Evolutionary conservation across 2,797 vertebrate species (phyloP), one percentile per base, ranked within the genome.

Genomic region (Knipowitschia caucasica): DNA sequence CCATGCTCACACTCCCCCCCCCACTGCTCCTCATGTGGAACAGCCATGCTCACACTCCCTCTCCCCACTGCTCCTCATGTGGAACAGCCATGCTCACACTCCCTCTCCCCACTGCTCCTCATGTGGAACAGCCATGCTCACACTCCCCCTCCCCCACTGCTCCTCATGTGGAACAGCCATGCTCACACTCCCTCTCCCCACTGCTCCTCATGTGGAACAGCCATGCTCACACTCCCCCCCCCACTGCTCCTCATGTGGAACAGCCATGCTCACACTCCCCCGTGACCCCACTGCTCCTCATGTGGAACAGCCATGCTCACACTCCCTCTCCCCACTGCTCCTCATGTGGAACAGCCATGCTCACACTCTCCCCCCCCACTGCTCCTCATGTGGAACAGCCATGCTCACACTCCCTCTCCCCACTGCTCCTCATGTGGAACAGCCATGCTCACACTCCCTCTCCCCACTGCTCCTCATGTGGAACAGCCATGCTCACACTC

Each of bases 111-210:
- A 64, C 68, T 73, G 34, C 64, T 56, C 3, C 31, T 72, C 66
- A 72, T n/a, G n/a, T n/a, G n/a, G n/a, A n/a, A n/a, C n/a, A n/a
- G n/a, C n/a, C n/a, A n/a, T n/a, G n/a, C n/a, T n/a, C n/a, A n/a
- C n/a, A n/a, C 76, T 73, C 81, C 73, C 72, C 55, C 70, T 63
- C 71, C 50, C 69, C n/a, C n/a, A n/a, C n/a, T n/a, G n/a, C n/a
- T n/a, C n/a, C n/a, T n/a, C n/a, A n/a, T n/a, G n/a, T n/a, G n/a
- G n/a, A n/a, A n/a, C n/a, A n/a, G n/a, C 54, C 69, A 27, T 40
- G 26, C 50, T 51, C 31, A 33, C 38, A n/a, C 23, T 34, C 24
- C 27, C 7, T 20, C 5, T 18, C 9, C 9, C 18, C 31, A 4
- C n/a, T n/a, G 12, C 31, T 34, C 31, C 31, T 11, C 43, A 4